phyloP scores from a whole-genome alignment of 2,888 invertebrate genomes.

The Andrena haemorrhoa region DNA sequence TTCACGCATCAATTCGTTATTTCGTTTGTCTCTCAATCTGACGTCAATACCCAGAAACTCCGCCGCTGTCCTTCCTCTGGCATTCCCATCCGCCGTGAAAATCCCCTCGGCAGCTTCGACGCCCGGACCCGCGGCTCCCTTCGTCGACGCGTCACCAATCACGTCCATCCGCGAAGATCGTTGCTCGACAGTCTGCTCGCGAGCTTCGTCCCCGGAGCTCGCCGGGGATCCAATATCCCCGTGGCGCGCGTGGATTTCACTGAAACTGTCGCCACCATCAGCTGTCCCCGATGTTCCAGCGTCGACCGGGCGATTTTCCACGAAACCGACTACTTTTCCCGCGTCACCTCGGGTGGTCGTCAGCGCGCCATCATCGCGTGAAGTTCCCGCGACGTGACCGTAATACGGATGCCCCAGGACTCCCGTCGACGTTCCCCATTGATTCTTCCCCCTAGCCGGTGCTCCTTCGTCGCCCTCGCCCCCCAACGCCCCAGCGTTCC shows the following conservation, averaged over 20 bases:
- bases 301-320: not conserved
- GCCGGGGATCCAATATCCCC: not conserved
- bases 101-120: not conserved
- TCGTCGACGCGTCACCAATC: not conserved
- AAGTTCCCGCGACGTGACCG: conserved; percentile 32
- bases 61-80: not conserved
- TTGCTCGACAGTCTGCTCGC: not conserved
- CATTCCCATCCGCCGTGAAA: not conserved
- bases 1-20: not conserved
- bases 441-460: conserved; percentile 2
- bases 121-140: too few species aligned
- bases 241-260: not conserved
- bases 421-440: not conserved
- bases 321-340: not conserved
- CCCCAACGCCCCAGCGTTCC: not conserved
- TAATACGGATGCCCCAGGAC: conserved; percentile 9
- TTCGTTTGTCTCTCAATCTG: not conserved
- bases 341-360: not conserved
- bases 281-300: not conserved
- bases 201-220: not conserved
- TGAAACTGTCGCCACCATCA: not conserved
- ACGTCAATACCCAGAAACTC: not conserved
- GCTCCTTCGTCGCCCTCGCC: not conserved
- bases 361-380: conserved; percentile 8
- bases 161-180: not conserved